Base-by-base conservation (phyloP, 1,140 invertebrate genomes). In the Hycleus phaleratus region DNA sequence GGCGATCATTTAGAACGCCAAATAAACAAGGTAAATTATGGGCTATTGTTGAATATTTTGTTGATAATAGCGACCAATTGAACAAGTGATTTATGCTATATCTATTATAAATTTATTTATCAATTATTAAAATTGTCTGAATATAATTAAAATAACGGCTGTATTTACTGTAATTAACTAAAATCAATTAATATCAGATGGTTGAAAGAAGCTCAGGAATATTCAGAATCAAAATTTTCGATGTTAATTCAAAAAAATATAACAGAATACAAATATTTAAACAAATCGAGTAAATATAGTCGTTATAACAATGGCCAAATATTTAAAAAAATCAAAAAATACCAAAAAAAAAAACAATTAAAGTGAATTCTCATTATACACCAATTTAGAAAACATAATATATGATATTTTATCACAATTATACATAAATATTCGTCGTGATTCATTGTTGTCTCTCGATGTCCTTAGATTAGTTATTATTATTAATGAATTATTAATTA, bases 301-400 rank as follows among this genome's bases (percentile, higher is more conserved):
- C 39, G 49, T 43, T 48, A 45, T 56, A 42, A 46, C 12, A 42
- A 38, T 50, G 11, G 56, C 43, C 56, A 38, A 45, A 58, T 32
- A 49, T 4, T 42, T 11, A 46, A 38, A 58, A 50, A 46, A 39
- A 52, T 58, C 49, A 52, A 52, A 52, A 44, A 46, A 46, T 18
- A 18, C 18, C 18, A 24, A 46, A 51, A 38, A 43, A 44, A 49
- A 11, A 49, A 58, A 50, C 24, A 45, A 52, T 42, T 52, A 44
- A 58, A 58, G 57, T 58, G 57, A 58, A 58, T 52, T 58, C 49
- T 51, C 57, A 58, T 46, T 58, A 58, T 58, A 58, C 57, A 58
- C 57, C 57, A 58, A 58, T 58, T 52, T 52, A 51, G 46, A 58
- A 46, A 46, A 5, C 45, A 46, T 55, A 42, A 42, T 42, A 55